Evolutionary conservation across 2,113 vertebrate genomes (phyloP).

Genomic region (Crotophaga sulcirostris): DNA sequence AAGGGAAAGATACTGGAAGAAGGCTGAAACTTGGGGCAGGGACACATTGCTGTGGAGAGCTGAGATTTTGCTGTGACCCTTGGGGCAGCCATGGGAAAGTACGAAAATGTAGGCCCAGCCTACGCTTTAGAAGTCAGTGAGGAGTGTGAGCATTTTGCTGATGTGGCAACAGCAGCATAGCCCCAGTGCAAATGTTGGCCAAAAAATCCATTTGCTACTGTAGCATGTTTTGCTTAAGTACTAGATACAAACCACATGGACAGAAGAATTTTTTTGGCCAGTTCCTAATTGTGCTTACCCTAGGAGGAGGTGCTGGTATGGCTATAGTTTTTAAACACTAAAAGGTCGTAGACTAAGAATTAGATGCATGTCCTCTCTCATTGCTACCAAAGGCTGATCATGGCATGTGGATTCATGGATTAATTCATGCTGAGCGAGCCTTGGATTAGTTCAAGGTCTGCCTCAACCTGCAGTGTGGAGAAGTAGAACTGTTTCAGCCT

Average conservation of each 20-base stretch:
- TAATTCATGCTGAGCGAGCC: neutral
- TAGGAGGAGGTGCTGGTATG: neutral
- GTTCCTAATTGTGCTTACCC: neutral
- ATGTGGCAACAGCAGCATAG: neutral
- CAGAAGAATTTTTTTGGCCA: neutral
- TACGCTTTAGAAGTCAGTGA: neutral
- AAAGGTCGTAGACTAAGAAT: neutral
- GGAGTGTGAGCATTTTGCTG: neutral
- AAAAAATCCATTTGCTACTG: neutral
- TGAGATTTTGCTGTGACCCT: neutral
- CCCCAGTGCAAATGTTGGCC: neutral
- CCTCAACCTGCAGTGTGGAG: neutral
- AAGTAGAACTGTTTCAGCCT: neutral
- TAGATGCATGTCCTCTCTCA: neutral
- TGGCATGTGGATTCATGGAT: accelerated
- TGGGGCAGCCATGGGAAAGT: neutral
- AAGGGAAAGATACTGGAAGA: neutral
- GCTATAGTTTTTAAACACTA: neutral
- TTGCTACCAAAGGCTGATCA: neutral
- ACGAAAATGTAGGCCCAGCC: neutral
- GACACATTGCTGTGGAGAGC: neutral
- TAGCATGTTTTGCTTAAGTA: neutral
- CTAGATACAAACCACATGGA: neutral
- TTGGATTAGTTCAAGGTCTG: neutral
- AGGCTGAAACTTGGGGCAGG: neutral